phyloP scores from a whole-genome alignment of 2,797 vertebrate genomes.

The Hypotaenidia philippensis region DNA sequence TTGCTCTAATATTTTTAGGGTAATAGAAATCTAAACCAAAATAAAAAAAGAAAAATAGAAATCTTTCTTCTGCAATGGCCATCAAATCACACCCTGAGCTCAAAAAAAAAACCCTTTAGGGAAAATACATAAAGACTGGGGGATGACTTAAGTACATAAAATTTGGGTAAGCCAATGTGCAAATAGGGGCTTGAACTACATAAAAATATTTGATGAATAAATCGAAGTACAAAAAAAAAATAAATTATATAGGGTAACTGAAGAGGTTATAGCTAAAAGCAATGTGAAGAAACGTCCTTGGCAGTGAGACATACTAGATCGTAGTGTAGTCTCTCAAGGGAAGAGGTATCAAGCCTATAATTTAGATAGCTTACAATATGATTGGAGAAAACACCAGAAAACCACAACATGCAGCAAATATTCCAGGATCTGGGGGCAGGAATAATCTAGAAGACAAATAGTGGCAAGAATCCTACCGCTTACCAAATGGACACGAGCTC shows the following conservation, averaged over 20 bases:
- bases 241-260: background rate
- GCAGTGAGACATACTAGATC: background rate
- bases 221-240: background rate
- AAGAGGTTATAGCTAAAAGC: background rate
- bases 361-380: background rate
- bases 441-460: background rate
- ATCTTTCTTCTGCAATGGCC: background rate
- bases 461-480: background rate
- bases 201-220: background rate
- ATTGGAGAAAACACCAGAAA: background rate
- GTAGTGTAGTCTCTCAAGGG: background rate
- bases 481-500: background rate
- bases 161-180: background rate
- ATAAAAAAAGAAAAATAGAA: background rate
- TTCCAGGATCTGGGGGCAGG: background rate
- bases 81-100: background rate
- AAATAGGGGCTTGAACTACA: background rate
- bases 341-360: background rate
- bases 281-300: background rate
- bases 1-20: background rate
- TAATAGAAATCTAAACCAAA: background rate
- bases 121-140: background rate
- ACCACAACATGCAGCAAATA: background rate
- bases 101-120: background rate
- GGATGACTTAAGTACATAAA: background rate